Conservation (phyloP, 2,113 vertebrate genomes). For the Hippolais icterina region DNA sequence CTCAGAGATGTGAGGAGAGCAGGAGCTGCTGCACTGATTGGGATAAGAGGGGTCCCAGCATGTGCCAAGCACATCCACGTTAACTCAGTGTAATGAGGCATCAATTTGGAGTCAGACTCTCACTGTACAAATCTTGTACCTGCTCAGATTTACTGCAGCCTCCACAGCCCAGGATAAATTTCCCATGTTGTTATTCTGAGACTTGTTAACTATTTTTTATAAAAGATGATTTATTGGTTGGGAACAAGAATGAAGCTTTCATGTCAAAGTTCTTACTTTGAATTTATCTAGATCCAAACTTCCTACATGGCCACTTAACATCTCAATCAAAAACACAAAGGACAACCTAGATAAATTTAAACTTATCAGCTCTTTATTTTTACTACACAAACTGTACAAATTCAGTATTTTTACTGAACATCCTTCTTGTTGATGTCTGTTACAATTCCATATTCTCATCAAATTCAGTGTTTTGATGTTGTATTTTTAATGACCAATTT, state of each 20-base stretch:
- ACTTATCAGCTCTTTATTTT: not conserved
- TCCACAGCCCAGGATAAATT: not conserved
- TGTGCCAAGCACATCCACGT: conserved; percentile 53
- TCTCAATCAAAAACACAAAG: not conserved
- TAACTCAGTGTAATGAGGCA: conserved; percentile 68
- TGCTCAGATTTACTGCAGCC: not conserved
- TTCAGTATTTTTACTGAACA: not conserved
- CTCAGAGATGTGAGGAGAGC: not conserved
- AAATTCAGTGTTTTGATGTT: not conserved
- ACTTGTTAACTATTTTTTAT: not conserved
- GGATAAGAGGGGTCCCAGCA: conserved; percentile 64
- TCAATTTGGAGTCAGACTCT: not conserved
- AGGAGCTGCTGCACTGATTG: conserved; percentile 65
- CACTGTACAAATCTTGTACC: not conserved
- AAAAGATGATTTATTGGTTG: not conserved
- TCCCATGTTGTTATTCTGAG: not conserved
- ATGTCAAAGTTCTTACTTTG: not conserved
- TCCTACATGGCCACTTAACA: not conserved
- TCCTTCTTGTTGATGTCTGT: not conserved
- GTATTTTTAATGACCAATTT: not conserved
- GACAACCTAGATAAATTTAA: not conserved
- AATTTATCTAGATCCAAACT: not conserved
- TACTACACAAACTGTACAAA: not conserved
- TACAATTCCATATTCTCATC: not conserved
- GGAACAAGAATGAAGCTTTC: not conserved